Evolutionary conservation across 2,113 vertebrate species (phyloP), one percentile per base, ranked within the genome.

Genomic region (Corvus hawaiiensis): DNA sequence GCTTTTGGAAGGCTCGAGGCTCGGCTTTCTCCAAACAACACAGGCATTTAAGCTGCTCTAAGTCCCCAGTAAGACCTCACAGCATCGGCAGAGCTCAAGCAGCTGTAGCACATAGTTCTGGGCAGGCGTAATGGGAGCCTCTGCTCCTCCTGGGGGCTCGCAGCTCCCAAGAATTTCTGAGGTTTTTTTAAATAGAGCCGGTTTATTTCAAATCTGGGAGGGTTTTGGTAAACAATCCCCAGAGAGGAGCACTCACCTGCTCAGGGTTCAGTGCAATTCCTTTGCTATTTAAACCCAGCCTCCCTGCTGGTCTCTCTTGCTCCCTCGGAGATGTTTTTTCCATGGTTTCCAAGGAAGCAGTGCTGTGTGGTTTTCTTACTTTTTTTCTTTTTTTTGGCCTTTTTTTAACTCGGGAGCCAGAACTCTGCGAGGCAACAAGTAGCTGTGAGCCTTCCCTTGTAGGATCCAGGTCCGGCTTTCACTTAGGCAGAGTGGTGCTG

Each of bases 261-360:
- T 64, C 11, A 13, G 62, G 49, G 44, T 43, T 71, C 43, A 17
- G 1, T 48, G 22, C 3, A 43, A 32, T 43, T 59, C 22, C 52
- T 85, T 18, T 84, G 56, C 77, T 43, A 1, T 41, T 68, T 49
- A 44, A 84, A 55, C 54, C 48, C 79, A 77, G 21, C 46, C n/a
- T 86, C 61, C 58, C 59, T 3, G 7, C 55, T 41, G 13, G 0
- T 74, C 56, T 35, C 15, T 62, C 58, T 35, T 73, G 35, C 35
- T 76, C 63, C 54, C 86, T 83, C 82, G 2, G 13, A 22, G 30
- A 14, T 43, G 39, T 74, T 92, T 95, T 89, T 89, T 64, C 26
- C 17, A 12, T 11, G 37, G 77, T 96, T 96, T 93, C 84, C 91
- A 91, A 85, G 81, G 93, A 90, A 76, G 74, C 71, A 30, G 10